These are phyloP conservation scores for Chiloscyllium plagiosum DNA, from an alignment of 2,113 vertebrate species.

Conservation along the genomic window DNA sequence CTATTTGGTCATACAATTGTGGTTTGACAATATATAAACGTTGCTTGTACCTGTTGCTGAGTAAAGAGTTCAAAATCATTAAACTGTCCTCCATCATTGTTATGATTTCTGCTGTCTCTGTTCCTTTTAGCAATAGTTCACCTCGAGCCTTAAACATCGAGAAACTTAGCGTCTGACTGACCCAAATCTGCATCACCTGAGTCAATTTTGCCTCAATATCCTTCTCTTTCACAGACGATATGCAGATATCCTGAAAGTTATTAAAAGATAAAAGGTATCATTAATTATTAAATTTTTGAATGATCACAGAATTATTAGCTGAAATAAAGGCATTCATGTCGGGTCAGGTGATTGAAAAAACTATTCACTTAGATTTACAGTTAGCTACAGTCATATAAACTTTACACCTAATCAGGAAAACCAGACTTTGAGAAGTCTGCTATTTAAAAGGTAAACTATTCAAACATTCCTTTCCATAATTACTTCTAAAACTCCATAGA, in stretches of 20 bases:
- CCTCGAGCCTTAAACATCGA: conserved; percentile 59
- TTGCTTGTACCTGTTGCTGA: conserved; percentile 60
- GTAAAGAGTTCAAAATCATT: conserved; percentile 61
- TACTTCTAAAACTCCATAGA: no score
- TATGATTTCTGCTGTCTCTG: conserved; percentile 59
- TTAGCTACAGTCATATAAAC: background rate
- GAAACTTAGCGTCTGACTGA: conserved; percentile 58
- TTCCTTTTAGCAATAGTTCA: conserved; percentile 61
- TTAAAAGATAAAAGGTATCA: background rate
- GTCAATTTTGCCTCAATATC: conserved; percentile 65
- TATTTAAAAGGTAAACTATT: background rate
- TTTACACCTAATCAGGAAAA: background rate
- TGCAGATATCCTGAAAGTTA: conserved; percentile 63
- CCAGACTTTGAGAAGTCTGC: background rate
- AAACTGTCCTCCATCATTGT: conserved; percentile 64
- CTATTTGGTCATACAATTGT: background rate
- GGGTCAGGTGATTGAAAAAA: background rate
- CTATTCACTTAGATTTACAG: background rate
- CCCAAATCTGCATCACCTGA: conserved; percentile 58
- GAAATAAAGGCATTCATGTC: background rate
- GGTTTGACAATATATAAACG: background rate
- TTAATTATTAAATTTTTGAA: background rate
- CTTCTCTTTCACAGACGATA: conserved; percentile 68
- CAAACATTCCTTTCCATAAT: background rate
- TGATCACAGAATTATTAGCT: background rate